Percentiles rank a stretch among this genome's conserved stretches.
Conservation (phyloP, 2,888 invertebrate genomes). For the Ceratothoa steindachneri region DNA sequence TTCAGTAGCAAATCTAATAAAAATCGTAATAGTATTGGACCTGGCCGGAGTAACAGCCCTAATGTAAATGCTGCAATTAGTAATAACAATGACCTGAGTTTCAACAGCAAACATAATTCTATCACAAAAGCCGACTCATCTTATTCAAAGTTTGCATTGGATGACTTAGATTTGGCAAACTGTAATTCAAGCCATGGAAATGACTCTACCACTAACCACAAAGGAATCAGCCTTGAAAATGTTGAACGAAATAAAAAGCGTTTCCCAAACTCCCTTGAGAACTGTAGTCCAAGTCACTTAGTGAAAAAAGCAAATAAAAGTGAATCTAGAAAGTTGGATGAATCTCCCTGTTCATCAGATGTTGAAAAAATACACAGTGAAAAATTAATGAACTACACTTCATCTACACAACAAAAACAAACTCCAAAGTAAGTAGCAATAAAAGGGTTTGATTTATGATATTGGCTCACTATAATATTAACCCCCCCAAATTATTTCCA, state of each 20-base stretch:
- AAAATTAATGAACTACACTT: slow-evolving; percentile 31
- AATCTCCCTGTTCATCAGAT: slow-evolving; percentile 4
- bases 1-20: neutral
- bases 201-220: neutral
- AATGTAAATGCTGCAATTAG: neutral
- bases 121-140: neutral
- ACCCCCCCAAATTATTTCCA: too few species aligned
- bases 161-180: slow-evolving; percentile 29
- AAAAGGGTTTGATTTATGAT: too few species aligned
- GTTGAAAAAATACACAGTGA: slow-evolving; percentile 13
- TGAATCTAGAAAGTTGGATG: slow-evolving; percentile 7
- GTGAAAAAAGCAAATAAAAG: slow-evolving; percentile 17
- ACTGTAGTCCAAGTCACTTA: slow-evolving; percentile 30
- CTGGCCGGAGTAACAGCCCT: neutral
- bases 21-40: neutral
- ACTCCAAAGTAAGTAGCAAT: slow-evolving; percentile 42
- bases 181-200: slow-evolving; percentile 10
- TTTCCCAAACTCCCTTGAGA: neutral
- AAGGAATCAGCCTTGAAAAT: neutral
- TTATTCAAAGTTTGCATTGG: slow-evolving; percentile 23
- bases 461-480: too few species aligned
- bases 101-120: neutral
- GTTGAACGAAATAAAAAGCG: neutral
- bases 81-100: neutral
- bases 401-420: slow-evolving; percentile 25